phyloP scores from a whole-genome alignment of 2,888 invertebrate species.

The Coronaproctus castanopsis region DNA sequence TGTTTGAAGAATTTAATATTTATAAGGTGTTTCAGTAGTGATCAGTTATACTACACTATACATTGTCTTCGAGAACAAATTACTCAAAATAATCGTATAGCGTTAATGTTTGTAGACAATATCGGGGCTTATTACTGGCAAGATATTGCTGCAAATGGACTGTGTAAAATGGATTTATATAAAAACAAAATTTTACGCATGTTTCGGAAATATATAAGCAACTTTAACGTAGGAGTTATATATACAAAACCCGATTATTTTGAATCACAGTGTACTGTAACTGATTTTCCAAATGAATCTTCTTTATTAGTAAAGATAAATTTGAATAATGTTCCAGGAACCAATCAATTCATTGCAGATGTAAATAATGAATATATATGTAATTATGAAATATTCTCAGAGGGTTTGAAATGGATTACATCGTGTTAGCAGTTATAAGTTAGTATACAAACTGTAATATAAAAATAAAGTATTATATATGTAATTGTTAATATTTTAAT shows the following conservation, averaged over 20 bases:
- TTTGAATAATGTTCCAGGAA: background rate
- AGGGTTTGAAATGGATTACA: background rate
- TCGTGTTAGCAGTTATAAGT: no score
- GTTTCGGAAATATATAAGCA: slow-evolving; percentile 30
- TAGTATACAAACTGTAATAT: no score
- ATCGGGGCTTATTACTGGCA: slow-evolving; percentile 34
- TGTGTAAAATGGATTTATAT: slow-evolving; percentile 22
- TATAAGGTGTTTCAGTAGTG: slow-evolving; percentile 27
- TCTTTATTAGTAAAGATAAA: background rate
- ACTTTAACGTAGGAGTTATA: slow-evolving; percentile 31
- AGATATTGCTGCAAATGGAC: slow-evolving; percentile 21
- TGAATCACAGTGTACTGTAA: slow-evolving; percentile 12
- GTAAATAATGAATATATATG: background rate
- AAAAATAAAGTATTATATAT: no score
- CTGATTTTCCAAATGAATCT: background rate
- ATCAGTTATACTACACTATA: slow-evolving; percentile 26
- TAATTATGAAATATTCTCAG: background rate
- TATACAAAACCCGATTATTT: slow-evolving; percentile 35
- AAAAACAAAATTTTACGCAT: slow-evolving; percentile 24
- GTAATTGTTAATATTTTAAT: no score
- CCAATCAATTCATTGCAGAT: background rate
- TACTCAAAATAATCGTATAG: slow-evolving; percentile 26
- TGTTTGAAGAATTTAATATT: slow-evolving; percentile 26
- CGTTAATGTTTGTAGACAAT: slow-evolving; percentile 31
- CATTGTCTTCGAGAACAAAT: slow-evolving; percentile 27